phyloP scores from a whole-genome alignment of 2,888 invertebrate genomes.

The Lithophane socia region DNA sequence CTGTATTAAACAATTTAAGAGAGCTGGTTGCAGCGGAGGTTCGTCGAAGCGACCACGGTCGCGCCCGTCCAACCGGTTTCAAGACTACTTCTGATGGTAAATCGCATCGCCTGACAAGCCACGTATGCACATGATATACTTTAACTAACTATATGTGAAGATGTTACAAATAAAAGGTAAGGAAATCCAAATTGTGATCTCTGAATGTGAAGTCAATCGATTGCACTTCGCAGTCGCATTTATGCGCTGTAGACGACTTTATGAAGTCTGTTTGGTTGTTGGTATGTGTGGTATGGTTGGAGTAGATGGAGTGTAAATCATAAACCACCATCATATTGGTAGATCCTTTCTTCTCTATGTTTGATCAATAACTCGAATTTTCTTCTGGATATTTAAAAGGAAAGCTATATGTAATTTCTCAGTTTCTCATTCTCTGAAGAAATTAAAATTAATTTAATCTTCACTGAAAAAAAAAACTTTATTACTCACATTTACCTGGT shows the following conservation, averaged over 20 bases:
- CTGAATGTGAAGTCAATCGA: constrained; percentile 55
- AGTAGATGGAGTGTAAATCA: not conserved
- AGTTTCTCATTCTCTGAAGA: not conserved
- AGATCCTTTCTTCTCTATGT: not conserved
- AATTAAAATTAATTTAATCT: not conserved
- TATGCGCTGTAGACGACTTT: constrained; percentile 11
- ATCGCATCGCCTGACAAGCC: constrained; percentile 87
- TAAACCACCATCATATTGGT: not conserved
- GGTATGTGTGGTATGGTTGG: not conserved
- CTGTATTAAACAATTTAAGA: constrained; percentile 79
- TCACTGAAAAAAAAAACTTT: not conserved
- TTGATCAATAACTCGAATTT: not conserved
- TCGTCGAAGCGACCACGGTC: constrained; percentile 77
- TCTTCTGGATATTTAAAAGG: not conserved
- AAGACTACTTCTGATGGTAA: constrained; percentile 86
- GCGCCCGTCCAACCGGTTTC: constrained; percentile 87
- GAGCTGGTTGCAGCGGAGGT: constrained; percentile 80
- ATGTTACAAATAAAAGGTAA: constrained; percentile 65
- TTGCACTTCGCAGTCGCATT: constrained; percentile 15
- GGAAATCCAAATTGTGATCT: constrained; percentile 62
- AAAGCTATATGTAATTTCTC: not conserved
- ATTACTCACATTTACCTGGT: constrained; percentile 1
- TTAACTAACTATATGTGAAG: constrained; percentile 65
- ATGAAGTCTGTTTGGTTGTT: not conserved
- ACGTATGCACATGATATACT: constrained; percentile 79